A percentile compares a stretch with the other conserved stretches of the same genome.
Conservation (phyloP, 2,797 vertebrate genomes). For the Clamator glandarius region DNA sequence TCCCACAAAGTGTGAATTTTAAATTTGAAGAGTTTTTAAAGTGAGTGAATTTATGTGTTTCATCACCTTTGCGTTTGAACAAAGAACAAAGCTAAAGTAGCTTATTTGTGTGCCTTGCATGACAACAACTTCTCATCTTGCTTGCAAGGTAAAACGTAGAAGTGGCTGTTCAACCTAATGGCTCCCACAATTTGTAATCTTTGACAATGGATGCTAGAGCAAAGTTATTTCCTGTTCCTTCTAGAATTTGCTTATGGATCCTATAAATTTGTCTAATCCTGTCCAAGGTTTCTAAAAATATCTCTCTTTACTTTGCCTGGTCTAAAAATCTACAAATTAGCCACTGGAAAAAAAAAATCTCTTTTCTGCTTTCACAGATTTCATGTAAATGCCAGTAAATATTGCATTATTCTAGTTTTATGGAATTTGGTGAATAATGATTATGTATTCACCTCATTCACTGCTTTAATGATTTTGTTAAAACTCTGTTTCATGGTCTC, state of each 20-base stretch:
- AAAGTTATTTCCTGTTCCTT: neutral
- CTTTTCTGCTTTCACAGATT: neutral
- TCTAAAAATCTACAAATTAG: neutral
- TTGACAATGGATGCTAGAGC: neutral
- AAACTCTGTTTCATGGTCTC: neutral
- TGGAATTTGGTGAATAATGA: neutral
- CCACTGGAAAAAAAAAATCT: neutral
- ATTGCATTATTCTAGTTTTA: neutral
- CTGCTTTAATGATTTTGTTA: neutral
- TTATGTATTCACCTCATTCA: neutral
- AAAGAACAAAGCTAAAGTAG: neutral
- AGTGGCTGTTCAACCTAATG: neutral
- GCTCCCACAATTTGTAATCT: neutral
- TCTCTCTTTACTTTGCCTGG: neutral
- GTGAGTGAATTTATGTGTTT: neutral
- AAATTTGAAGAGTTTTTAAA: neutral
- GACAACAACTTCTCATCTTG: neutral
- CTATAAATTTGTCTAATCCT: neutral
- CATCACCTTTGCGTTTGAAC: neutral
- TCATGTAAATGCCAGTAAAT: neutral
- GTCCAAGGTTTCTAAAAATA: neutral
- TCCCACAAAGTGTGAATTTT: neutral
- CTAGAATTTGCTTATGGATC: neutral
- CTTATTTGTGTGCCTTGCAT: neutral
- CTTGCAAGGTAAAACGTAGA: neutral